Percentiles rank a stretch among this genome's conserved stretches.
phyloP scores from a whole-genome alignment of 2,113 vertebrate genomes.

The Colius striatus region DNA sequence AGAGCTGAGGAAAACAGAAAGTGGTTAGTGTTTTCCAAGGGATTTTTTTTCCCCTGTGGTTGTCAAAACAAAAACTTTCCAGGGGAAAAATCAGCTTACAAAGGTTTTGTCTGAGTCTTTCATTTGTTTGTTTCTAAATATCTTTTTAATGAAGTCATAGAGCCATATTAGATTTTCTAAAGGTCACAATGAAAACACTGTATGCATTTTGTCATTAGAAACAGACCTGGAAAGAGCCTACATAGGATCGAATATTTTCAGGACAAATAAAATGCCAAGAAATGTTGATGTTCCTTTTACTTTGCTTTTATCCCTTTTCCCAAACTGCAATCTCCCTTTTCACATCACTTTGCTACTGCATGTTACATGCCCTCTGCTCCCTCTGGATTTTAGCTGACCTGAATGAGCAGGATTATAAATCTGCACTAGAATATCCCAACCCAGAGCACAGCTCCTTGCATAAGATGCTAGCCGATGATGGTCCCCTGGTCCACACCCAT shows the following conservation, averaged over 20 bases:
- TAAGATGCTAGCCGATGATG: rapidly evolving
- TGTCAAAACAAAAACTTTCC: background rate
- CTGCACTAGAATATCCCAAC: background rate
- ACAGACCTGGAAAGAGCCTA: background rate
- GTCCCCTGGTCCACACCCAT: background rate
- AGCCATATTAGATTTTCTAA: background rate
- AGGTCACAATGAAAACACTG: constrained; percentile 26
- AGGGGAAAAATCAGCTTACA: background rate
- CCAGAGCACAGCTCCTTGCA: background rate
- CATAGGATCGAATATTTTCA: background rate
- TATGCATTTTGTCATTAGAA: background rate
- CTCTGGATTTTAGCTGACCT: background rate
- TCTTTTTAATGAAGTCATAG: background rate
- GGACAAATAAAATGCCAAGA: background rate
- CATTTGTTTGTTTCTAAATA: constrained; percentile 26
- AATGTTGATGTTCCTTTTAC: background rate
- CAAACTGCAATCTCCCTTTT: background rate
- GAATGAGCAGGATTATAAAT: background rate
- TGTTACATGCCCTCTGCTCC: background rate
- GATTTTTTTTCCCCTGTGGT: background rate
- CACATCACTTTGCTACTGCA: background rate
- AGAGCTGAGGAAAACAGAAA: background rate
- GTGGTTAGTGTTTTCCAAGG: background rate
- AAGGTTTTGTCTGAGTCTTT: background rate
- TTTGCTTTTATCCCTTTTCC: background rate